These are phyloP conservation scores for Brachyhypopomus gauderio DNA, from an alignment of 2,113 vertebrate genomes.

Conservation along the genomic window DNA sequence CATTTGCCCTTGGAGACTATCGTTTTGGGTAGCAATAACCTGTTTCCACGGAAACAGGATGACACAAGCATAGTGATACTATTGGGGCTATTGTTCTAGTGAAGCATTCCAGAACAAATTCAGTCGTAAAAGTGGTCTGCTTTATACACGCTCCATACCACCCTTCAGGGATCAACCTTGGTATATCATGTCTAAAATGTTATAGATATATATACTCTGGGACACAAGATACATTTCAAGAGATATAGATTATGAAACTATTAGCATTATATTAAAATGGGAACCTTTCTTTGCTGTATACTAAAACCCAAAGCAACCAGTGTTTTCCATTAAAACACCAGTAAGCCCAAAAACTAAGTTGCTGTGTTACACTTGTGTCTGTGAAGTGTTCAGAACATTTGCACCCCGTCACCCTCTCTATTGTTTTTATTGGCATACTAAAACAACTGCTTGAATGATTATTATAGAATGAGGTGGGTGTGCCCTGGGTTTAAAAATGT, in stretches of 20 bases:
- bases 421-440: background rate
- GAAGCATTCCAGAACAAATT: slow-evolving; percentile 47
- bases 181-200: background rate
- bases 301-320: background rate
- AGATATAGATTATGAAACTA: background rate
- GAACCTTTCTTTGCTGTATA: background rate
- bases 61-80: slow-evolving; percentile 32
- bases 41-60: slow-evolving; percentile 58
- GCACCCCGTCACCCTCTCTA: background rate
- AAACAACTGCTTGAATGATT: background rate
- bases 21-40: slow-evolving; percentile 50
- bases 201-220: slow-evolving; percentile 1
- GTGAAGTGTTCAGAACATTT: background rate
- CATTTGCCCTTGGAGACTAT: slow-evolving; percentile 58
- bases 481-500: background rate
- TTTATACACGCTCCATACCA: slow-evolving; percentile 16
- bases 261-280: background rate
- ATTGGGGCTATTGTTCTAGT: slow-evolving; percentile 48
- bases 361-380: background rate
- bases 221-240: background rate
- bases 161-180: slow-evolving; percentile 18
- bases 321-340: background rate
- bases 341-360: background rate
- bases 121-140: slow-evolving; percentile 28
- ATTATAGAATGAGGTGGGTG: background rate